These are phyloP conservation scores for Sarcophaga peregrina DNA, from an alignment of 1,140 invertebrate genomes.

Conservation along the genomic window DNA sequence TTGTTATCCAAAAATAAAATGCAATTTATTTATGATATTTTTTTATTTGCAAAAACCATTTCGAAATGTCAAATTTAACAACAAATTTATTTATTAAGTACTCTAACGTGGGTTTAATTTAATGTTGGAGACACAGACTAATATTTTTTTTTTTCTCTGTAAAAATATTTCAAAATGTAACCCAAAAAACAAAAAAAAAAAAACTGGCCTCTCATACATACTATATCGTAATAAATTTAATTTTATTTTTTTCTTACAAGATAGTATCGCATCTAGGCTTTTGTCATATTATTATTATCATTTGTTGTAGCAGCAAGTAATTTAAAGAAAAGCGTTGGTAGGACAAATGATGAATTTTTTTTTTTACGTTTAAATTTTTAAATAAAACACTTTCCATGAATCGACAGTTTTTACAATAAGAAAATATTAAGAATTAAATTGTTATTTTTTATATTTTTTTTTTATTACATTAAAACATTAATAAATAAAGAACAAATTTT, in stretches of 20 bases:
- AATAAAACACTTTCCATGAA: no score
- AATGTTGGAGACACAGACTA: not conserved
- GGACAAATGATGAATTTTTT: not conserved
- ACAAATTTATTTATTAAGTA: slow-evolving; percentile 7
- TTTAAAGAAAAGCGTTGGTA: not conserved
- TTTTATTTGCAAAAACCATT: not conserved
- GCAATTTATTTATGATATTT: not conserved
- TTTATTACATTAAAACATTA: no score
- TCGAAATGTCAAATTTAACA: not conserved
- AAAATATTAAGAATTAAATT: no score
- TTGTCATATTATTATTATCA: not conserved
- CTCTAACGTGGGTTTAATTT: not conserved
- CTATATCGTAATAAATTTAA: slow-evolving; percentile 8
- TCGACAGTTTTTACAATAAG: no score
- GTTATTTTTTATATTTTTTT: no score
- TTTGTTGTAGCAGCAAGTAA: no score
- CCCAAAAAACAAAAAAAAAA: no score
- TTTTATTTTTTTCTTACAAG: no score
- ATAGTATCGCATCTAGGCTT: not conserved
- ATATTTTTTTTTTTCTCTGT: no score
- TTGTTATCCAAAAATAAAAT: not conserved
- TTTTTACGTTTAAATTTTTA: no score
- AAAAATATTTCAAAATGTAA: not conserved
- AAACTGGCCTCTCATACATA: not conserved
- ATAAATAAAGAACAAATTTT: no score